Percentiles rank a stretch among this genome's conserved stretches.
phyloP scores from a whole-genome alignment of 2,113 vertebrate species.

The Pontoporia blainvillei region DNA sequence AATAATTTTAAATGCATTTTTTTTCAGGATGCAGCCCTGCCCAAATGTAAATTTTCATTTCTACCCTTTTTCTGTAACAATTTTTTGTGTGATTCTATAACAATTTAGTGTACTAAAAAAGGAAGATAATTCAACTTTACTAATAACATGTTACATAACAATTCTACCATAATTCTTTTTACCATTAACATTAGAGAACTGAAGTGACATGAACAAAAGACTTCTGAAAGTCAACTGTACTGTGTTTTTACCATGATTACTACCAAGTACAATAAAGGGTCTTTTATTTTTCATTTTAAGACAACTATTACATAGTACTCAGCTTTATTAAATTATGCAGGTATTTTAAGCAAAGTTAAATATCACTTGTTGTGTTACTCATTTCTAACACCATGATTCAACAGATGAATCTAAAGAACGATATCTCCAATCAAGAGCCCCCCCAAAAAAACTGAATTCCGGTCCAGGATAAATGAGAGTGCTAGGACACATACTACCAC shows the following conservation, averaged over 20 bases:
- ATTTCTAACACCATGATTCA: not conserved
- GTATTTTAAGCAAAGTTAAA: slow-evolving; percentile 24
- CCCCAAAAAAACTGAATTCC: not conserved
- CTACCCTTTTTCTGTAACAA: not conserved
- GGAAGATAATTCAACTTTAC: not conserved
- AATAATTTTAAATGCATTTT: not conserved
- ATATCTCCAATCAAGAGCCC: not conserved
- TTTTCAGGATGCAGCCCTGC: not conserved
- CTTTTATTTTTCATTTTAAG: slow-evolving; percentile 8
- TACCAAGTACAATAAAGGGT: not conserved
- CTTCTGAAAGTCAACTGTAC: not conserved
- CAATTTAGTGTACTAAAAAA: not conserved
- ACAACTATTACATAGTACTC: not conserved
- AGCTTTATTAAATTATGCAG: not conserved
- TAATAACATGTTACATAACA: not conserved
- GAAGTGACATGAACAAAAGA: not conserved
- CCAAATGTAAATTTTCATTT: slow-evolving; percentile 22
- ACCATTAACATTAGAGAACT: not conserved
- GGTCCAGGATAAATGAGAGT: not conserved
- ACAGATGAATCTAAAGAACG: not conserved
- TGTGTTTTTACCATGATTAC: not conserved
- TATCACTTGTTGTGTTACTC: not conserved
- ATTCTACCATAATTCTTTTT: not conserved
- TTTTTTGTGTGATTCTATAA: not conserved
- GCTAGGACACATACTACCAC: not conserved